A percentile compares a stretch with the other conserved stretches of the same genome.
Evolutionary conservation across 2,888 invertebrate genomes (phyloP).

Genomic region (Euplexia lucipara): DNA sequence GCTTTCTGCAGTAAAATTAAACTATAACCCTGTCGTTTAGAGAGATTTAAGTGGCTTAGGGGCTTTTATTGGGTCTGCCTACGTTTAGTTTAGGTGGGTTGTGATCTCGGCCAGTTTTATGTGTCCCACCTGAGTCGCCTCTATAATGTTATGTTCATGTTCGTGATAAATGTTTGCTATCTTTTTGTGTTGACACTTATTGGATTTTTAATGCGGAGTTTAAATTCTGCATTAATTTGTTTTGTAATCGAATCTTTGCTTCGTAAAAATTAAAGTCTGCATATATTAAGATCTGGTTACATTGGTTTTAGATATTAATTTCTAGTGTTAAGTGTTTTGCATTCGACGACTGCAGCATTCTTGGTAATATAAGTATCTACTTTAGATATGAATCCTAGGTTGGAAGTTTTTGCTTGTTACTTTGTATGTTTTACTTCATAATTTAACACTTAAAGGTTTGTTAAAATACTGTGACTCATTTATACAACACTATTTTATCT

Average conservation of each 20-base stretch:
- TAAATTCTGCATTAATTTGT: slow-evolving; percentile 59
- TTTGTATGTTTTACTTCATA: slow-evolving; percentile 23
- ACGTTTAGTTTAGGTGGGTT: slow-evolving; percentile 76
- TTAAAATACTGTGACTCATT: background rate
- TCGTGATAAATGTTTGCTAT: slow-evolving; percentile 59
- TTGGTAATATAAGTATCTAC: slow-evolving; percentile 27
- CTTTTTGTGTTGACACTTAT: slow-evolving; percentile 58
- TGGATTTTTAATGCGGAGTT: slow-evolving; percentile 53
- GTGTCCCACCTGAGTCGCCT: slow-evolving; percentile 72
- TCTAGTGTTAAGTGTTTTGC: slow-evolving; percentile 45
- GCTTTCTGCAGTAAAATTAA: slow-evolving; percentile 91
- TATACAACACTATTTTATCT: too few relatives aligned
- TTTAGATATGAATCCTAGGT: slow-evolving; percentile 27
- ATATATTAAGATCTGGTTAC: slow-evolving; percentile 43
- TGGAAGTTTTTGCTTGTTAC: slow-evolving; percentile 13
- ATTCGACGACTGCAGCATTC: slow-evolving; percentile 40
- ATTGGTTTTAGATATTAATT: slow-evolving; percentile 55
- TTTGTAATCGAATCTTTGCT: slow-evolving; percentile 37
- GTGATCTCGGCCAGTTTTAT: slow-evolving; percentile 79
- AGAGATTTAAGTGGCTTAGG: slow-evolving; percentile 88
- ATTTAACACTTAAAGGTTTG: background rate
- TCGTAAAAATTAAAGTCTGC: slow-evolving; percentile 39
- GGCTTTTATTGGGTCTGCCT: slow-evolving; percentile 85
- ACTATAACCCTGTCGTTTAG: slow-evolving; percentile 90
- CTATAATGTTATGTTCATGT: slow-evolving; percentile 68